These are phyloP conservation scores for Ctenopoma multispine DNA, from an alignment of 2,797 vertebrate genomes.

Conservation along the genomic window DNA sequence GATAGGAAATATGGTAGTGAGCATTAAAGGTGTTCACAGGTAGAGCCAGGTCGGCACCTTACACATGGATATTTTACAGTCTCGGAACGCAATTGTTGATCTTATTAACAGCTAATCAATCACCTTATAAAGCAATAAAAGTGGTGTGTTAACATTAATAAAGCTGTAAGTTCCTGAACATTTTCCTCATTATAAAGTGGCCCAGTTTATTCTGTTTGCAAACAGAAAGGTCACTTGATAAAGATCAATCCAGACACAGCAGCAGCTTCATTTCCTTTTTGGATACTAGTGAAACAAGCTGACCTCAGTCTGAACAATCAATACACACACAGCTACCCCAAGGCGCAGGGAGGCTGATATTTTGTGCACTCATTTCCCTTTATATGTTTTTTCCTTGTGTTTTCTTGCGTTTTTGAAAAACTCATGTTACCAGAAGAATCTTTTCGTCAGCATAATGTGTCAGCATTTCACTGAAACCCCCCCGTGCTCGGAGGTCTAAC, in stretches of 20 bases:
- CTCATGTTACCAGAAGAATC: constrained; percentile 32
- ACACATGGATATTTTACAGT: neutral
- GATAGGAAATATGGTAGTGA: too few relatives aligned
- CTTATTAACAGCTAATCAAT: too few relatives aligned
- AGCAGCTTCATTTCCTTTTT: neutral
- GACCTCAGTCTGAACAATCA: neutral
- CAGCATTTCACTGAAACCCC: too few relatives aligned
- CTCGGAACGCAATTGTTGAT: too few relatives aligned
- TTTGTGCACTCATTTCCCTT: neutral
- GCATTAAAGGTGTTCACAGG: neutral
- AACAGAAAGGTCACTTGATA: neutral
- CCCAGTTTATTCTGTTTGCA: neutral
- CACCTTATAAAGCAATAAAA: neutral
- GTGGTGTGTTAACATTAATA: neutral
- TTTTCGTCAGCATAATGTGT: constrained; percentile 23
- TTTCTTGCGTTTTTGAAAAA: neutral
- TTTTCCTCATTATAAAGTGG: neutral
- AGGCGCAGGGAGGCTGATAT: neutral
- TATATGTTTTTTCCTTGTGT: neutral
- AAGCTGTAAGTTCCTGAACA: neutral
- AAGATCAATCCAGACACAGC: neutral
- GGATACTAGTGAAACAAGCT: neutral
- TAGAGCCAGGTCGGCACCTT: too few relatives aligned
- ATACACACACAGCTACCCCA: neutral
- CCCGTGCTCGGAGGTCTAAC: constrained; percentile 45